Conservation (phyloP, 2,113 vertebrate genomes). For the Manacus vitellinus region DNA sequence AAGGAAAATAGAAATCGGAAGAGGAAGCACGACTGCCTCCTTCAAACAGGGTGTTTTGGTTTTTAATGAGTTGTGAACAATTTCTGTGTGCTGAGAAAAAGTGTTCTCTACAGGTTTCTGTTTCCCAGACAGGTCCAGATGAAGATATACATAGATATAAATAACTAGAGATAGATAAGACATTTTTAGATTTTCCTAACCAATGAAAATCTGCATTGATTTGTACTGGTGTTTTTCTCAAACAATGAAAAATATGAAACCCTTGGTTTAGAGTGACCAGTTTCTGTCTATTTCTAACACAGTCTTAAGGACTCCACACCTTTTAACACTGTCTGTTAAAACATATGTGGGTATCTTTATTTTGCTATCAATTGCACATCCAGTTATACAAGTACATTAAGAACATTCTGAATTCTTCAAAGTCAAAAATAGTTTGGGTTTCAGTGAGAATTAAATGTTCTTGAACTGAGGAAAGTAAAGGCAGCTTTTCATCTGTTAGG, state of each 20-base stretch:
- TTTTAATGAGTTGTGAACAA: slow-evolving; percentile 36
- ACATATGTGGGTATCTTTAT: slow-evolving; percentile 43
- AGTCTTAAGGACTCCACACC: slow-evolving; percentile 50
- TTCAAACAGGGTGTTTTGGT: slow-evolving; percentile 57
- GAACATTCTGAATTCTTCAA: background rate
- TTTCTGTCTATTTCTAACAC: slow-evolving; percentile 67
- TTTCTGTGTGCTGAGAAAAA: slow-evolving; percentile 52
- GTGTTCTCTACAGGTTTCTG: slow-evolving; percentile 53
- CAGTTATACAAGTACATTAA: slow-evolving; percentile 12
- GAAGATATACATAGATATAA: slow-evolving; percentile 62
- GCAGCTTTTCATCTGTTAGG: slow-evolving; percentile 20
- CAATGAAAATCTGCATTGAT: slow-evolving; percentile 73
- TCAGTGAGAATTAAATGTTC: background rate
- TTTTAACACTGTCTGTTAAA: slow-evolving; percentile 60
- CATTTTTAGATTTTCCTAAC: slow-evolving; percentile 77
- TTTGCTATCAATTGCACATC: slow-evolving; percentile 58
- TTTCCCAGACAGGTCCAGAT: slow-evolving; percentile 42
- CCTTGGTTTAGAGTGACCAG: slow-evolving; percentile 52
- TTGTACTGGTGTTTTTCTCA: slow-evolving; percentile 66
- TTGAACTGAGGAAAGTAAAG: background rate
- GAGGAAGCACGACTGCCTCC: background rate
- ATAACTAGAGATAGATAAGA: slow-evolving; percentile 26
- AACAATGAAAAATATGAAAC: slow-evolving; percentile 20
- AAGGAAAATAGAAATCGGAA: slow-evolving; percentile 68
- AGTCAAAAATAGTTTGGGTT: background rate